Conservation (phyloP, 30 jellyfish, hydroid and myxozoan species). For the Hydractinia echinata region DNA sequence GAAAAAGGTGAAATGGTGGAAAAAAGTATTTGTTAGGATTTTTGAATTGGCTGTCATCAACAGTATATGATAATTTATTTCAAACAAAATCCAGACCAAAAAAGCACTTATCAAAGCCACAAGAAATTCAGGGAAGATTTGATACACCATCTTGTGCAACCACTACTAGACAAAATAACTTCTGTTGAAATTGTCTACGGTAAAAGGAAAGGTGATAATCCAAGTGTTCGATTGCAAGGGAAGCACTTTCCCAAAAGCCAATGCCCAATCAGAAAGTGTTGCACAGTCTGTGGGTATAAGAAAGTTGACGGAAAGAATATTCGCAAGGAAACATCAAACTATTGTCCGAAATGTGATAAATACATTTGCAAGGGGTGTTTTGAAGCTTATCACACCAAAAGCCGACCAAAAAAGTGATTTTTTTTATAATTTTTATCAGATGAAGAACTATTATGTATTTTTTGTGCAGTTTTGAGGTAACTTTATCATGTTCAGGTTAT, state of each 20-base stretch:
- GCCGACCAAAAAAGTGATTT: neutral
- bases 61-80: conserved; percentile 30
- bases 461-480: no score
- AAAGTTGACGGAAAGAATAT: neutral
- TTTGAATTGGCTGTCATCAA: conserved; percentile 26
- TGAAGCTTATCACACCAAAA: conserved; percentile 1
- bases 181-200: neutral
- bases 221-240: neutral
- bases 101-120: conserved; percentile 2
- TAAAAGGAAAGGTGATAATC: neutral
- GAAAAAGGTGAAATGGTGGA: conserved; percentile 33
- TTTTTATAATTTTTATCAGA: neutral
- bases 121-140: conserved; percentile 2
- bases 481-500: no score
- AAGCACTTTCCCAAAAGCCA: conserved; percentile 24
- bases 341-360: conserved; percentile 14
- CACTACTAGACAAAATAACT: conserved; percentile 7
- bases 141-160: conserved; percentile 26
- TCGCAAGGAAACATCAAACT: conserved; percentile 8
- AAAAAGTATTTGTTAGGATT: conserved; percentile 5
- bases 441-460: no score
- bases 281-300: conserved; percentile 23
- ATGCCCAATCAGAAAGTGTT: neutral
- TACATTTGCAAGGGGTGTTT: conserved; percentile 19
- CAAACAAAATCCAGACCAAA: conserved; percentile 11